Percentiles rank a stretch among this genome's conserved stretches.
phyloP scores from a whole-genome alignment of 30 jellyfish, hydroid and myxozoan genomes.

The Aurelia coerulea region DNA sequence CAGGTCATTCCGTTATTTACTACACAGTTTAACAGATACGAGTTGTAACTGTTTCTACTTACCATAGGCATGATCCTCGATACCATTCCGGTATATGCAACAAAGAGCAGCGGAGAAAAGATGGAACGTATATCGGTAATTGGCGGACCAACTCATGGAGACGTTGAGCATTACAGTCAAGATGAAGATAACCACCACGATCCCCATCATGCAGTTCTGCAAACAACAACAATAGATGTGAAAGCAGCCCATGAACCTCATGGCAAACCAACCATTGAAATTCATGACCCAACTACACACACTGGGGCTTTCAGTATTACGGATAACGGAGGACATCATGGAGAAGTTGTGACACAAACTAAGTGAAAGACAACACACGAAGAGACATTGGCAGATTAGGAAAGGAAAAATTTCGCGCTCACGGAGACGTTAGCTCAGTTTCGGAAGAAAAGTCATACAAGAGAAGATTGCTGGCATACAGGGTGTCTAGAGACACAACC shows the following conservation, averaged over 20 bases:
- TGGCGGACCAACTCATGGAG: conserved; percentile 81
- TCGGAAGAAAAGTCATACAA: no score
- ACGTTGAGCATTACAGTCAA: conserved; percentile 30
- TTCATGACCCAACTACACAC: conserved; percentile 61
- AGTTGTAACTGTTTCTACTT: no score
- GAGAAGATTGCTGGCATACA: no score
- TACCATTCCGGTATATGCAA: conserved; percentile 46
- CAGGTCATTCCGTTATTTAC: no score
- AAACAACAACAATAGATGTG: conserved; percentile 70
- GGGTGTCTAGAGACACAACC: no score
- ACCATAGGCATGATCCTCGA: conserved; percentile 40
- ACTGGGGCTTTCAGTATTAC: conserved; percentile 56
- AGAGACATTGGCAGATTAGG: no score
- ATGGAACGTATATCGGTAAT: conserved; percentile 69
- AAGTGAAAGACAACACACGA: neutral
- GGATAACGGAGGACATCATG: conserved; percentile 78
- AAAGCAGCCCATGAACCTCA: conserved; percentile 74
- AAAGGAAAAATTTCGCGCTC: no score
- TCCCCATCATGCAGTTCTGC: conserved; percentile 59
- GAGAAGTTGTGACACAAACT: conserved; percentile 62
- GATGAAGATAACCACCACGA: conserved; percentile 48
- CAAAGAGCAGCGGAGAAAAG: conserved; percentile 73
- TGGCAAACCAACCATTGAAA: conserved; percentile 66
- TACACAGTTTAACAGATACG: no score
- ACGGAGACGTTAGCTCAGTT: no score